Evolutionary conservation across 2,888 invertebrate genomes (phyloP), one percentile per base, ranked within the genome.

Genomic region (Timandra comae): DNA sequence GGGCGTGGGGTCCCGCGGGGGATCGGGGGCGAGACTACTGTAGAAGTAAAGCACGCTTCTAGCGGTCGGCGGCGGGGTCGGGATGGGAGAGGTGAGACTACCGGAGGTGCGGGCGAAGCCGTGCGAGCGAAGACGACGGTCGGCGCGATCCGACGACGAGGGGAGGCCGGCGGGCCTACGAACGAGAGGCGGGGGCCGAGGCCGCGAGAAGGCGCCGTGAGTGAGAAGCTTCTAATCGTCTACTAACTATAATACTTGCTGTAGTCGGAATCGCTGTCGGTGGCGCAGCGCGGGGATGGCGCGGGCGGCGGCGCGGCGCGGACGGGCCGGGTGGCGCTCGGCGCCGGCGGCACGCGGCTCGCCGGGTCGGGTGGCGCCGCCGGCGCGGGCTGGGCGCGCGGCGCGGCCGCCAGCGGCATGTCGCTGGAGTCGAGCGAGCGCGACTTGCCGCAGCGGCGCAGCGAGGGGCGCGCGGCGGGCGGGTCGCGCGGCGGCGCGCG

Each of bases 401-500:
- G 70, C n/a, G 88, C 87, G 21, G 78, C 81, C 19, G 87, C 81
- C 3, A 89, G 88, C 27, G 92, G 88, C 52, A 95, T 86, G 63
- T 95, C 95, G 55, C 94, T 93, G 0, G 95, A 95, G 65, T 96
- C 96, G 23, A 96, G 81, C 56, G 95, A 95, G 52, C 91, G 91
- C 0, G 95, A 95, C 67, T 94, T 93, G 1, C 93, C 93, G 53
- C 91, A 92, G 46, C 89, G 89, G 37, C 89, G 89, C 26, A 93
- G 71, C 38, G 88, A 84, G 38, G 46, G 72, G 73, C 48, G 52
- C 67, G 21, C 80, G 63, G 21, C 60, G 59, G 80, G 74, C n/a
- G 29, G 30, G 2, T 29, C 27, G 61, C 65, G 69, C n/a, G 76
- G 71, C 41, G 79, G 67, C 33, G 65, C 65, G 6, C 70, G 41